Percentiles rank a stretch among this genome's conserved stretches.
Evolutionary conservation across 2,797 vertebrate species (phyloP).

Genomic region (Adelosebastes latens): DNA sequence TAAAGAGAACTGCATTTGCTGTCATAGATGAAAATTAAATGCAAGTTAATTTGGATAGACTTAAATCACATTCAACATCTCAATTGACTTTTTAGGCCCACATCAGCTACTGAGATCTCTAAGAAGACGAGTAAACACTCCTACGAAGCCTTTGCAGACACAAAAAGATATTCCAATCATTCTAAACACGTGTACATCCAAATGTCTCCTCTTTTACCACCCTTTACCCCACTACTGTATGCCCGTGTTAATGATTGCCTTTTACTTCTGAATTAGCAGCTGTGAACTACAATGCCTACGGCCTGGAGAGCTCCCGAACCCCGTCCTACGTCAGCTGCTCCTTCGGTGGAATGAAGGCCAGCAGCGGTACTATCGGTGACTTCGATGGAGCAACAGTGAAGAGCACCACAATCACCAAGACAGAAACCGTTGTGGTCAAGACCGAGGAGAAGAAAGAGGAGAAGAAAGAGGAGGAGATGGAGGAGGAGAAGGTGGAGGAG

Average conservation of each 20-base stretch:
- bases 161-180: neutral
- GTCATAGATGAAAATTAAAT: neutral
- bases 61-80: neutral
- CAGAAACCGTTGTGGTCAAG: slow-evolving; percentile 59
- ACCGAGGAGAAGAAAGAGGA: slow-evolving; percentile 35
- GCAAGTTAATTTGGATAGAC: neutral
- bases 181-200: neutral
- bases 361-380: neutral
- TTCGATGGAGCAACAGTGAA: slow-evolving; percentile 41
- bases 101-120: neutral
- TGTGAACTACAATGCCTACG: slow-evolving; percentile 68
- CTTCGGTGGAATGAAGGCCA: slow-evolving; percentile 46
- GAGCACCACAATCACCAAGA: slow-evolving; percentile 66
- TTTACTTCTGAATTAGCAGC: slow-evolving; percentile 47
- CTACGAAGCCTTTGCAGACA: neutral
- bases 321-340: slow-evolving; percentile 58
- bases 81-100: neutral
- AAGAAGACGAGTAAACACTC: neutral
- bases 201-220: neutral
- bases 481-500: neutral
- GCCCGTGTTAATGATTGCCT: neutral
- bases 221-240: neutral
- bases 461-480: neutral
- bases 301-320: slow-evolving; percentile 69
- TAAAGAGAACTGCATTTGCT: neutral